Base-by-base conservation (phyloP, 1,140 invertebrate species). In the Musca vetustissima region DNA sequence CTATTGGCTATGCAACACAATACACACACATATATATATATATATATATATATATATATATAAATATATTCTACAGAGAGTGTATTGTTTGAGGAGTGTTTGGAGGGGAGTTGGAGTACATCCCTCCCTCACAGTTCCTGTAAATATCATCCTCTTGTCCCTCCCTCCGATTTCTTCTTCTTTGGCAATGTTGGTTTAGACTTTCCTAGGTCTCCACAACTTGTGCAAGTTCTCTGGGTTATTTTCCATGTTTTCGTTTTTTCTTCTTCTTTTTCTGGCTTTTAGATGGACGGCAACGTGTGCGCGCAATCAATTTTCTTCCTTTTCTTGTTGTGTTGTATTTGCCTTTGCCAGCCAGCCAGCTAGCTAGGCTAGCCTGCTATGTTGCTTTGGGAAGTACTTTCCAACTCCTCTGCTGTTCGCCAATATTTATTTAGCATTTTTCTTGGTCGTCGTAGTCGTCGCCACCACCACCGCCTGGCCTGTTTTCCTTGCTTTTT, bases 221-320 rank as follows among this genome's bases (percentile, higher is more conserved):
- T 3, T 43, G 36, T 43, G 11, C 36, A 43, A 43, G 36, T 43
- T 43, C 28, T 32, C 36, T 43, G 36, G 4, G 36, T 43, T 43
- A 43, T 43, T 43, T 43, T 43, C 6, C 11, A 11, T 43, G n/a
- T 43, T 43, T 43, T 28, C 28, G 28, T 28, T 28, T 28, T 28
- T 28, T 28, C 28, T 28, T 28, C n/a, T 28, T 28, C 28, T 28
- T 28, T 28, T 13, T 13, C 13, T 43, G 6, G 36, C 36, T 43
- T 13, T 4, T 43, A 43, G 36, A 43, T 43, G 36, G 36, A 43
- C 36, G 36, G 36, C 57, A 61, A 32, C 57, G 57, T 61, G 57
- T 61, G 57, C 57, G 57, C 57, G 57, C 57, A 61, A 61, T 61
- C 57, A 61, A 61, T 61, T 61, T 61, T 61, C 32, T 61, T 59